Evolutionary conservation across 2,888 invertebrate genomes (phyloP), one percentile per base, ranked within the genome.

Genomic region (Rotaria socialis): DNA sequence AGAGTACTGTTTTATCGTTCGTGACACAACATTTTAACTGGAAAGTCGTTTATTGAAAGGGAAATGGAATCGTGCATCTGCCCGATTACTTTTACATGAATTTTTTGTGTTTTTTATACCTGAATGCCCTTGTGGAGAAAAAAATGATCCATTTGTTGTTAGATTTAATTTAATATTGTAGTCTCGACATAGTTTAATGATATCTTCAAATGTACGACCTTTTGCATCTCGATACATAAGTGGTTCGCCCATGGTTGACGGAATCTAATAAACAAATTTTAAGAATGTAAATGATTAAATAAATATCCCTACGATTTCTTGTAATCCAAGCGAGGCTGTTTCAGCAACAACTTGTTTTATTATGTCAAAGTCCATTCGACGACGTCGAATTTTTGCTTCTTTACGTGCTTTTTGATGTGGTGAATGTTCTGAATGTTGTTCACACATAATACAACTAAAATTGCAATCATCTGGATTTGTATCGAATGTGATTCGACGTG

Each of bases 161-260:
- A 75, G 22, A 75, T 75, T 75, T 41, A 75, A 41, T 41, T 75
- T 75, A 16, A 75, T 75, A 19, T 75, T 75, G 22, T 75, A 43
- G 41, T 75, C 74, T 41, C 43, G 74, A 24, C 74, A 75, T 41
- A 75, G 16, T 41, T 75, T 35, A 7, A 75, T 75, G 10, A 75
- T 75, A 75, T 75, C 74, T 41, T 75, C 74, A 14, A 75, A 75
- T 75, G 74, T 75, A 75, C 74, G 74, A 75, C 74, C 74, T 75
- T 75, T 75, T 41, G 22, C 6, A 75, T 75, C 74, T n/a, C 74
- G 35, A 43, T 75, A 75, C 74, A 75, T 75, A 8, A 75, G 22
- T 75, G 74, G 74, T 41, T 75, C 74, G 22, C 74, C 74, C 74
- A 75, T 75, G 16, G 74, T 75, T 43, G 74, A 75, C 41, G 74